Evolutionary conservation across 1,140 invertebrate genomes (phyloP).

Genomic region (Drosophila lowei): DNA sequence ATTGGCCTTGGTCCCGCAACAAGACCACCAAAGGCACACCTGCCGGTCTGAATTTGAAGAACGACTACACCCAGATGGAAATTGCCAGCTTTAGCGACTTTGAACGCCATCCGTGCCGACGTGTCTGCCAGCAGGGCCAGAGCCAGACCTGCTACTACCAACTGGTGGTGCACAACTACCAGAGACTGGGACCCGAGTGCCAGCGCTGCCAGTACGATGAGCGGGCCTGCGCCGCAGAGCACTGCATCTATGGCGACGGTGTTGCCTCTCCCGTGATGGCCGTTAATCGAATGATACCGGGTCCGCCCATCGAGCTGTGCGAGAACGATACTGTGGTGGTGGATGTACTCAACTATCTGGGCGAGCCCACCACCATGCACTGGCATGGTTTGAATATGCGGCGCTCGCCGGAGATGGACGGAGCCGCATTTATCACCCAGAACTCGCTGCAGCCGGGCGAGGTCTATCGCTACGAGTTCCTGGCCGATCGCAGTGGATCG

Average conservation of each 20-base stretch:
- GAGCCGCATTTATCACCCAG: slow-evolving; percentile 92
- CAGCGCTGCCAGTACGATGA: slow-evolving; percentile 86
- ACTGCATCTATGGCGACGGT: slow-evolving; percentile 89
- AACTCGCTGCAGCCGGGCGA: slow-evolving; percentile 92
- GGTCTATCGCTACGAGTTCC: slow-evolving; percentile 92
- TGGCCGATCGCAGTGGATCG: slow-evolving; percentile 88
- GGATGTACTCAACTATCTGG: slow-evolving; percentile 91
- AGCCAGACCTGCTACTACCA: slow-evolving; percentile 70
- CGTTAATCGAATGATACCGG: slow-evolving; percentile 92
- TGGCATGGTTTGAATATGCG: slow-evolving; percentile 92
- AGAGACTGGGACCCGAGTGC: slow-evolving; percentile 83
- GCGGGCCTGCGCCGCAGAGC: slow-evolving; percentile 85
- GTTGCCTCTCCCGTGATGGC: slow-evolving; percentile 88
- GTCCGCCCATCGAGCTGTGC: slow-evolving; percentile 93
- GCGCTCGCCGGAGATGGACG: slow-evolving; percentile 93
- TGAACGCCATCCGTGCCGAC: slow-evolving; percentile 68
- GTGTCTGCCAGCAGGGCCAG: slow-evolving; percentile 71
- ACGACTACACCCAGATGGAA: slow-evolving; percentile 58
- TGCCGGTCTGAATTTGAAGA: slow-evolving; percentile 36
- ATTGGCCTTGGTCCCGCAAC: slow-evolving; percentile 62
- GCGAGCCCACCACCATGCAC: slow-evolving; percentile 89
- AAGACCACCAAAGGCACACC: slow-evolving; percentile 45
- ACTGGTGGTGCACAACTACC: slow-evolving; percentile 73
- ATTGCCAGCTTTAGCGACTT: slow-evolving; percentile 54
- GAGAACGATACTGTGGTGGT: slow-evolving; percentile 93